Conservation (phyloP, 2,888 invertebrate species). For the Drosophila percnosoma region DNA sequence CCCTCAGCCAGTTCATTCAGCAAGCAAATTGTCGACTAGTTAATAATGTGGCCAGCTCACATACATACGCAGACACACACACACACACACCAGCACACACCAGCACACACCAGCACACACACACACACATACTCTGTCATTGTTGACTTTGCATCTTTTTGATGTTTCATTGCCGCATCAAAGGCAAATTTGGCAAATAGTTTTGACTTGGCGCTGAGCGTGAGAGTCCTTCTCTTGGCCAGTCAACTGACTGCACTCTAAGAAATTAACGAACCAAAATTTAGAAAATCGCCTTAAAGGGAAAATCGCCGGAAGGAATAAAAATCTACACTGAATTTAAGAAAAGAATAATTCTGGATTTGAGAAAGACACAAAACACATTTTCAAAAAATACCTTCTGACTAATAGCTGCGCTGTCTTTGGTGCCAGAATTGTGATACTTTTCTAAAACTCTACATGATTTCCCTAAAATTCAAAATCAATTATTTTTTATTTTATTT, state of each 20-base stretch:
- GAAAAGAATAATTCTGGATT: neutral
- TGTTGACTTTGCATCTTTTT: slow-evolving; percentile 75
- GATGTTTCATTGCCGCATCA: slow-evolving; percentile 70
- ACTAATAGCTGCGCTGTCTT: neutral
- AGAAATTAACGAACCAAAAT: neutral
- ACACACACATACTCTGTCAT: slow-evolving; percentile 21
- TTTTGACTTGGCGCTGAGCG: slow-evolving; percentile 38
- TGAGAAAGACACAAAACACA: neutral
- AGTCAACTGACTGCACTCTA: neutral
- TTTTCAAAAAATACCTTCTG: neutral
- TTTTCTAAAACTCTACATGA: neutral
- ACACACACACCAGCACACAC: neutral
- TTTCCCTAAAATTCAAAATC: neutral
- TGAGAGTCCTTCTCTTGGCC: neutral
- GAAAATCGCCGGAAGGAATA: neutral
- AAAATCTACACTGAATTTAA: neutral
- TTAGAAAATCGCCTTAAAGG: neutral
- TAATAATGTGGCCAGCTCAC: slow-evolving; percentile 70
- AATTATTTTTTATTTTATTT: neutral
- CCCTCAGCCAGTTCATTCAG: slow-evolving; percentile 65
- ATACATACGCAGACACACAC: slow-evolving; percentile 6
- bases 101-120: neutral
- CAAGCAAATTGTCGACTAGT: slow-evolving; percentile 63
- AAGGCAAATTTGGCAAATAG: slow-evolving; percentile 65
- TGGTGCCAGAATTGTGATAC: neutral